phyloP scores from a whole-genome alignment of 2,113 vertebrate species.

The Poecilia latipinna region DNA sequence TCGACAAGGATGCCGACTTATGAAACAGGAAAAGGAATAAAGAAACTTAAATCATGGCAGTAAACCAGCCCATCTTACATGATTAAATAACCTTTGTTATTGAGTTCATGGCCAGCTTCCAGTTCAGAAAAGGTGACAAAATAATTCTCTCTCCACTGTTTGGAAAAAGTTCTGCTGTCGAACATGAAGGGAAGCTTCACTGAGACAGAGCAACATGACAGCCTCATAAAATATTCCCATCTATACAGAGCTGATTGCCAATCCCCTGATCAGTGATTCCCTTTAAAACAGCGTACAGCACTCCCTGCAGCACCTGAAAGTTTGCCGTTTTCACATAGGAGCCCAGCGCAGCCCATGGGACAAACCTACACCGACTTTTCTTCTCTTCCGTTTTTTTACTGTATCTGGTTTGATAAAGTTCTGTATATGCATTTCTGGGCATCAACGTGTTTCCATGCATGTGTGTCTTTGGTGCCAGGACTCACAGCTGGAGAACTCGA shows the following conservation, averaged over 20 bases:
- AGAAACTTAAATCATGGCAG: background rate
- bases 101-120: background rate
- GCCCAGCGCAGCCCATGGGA: background rate
- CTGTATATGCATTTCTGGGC: background rate
- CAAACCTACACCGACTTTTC: background rate
- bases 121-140: background rate
- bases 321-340: background rate
- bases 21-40: background rate
- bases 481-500: conserved; percentile 99
- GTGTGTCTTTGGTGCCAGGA: conserved; percentile 53
- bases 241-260: background rate
- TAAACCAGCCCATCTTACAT: background rate
- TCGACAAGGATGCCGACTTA: conserved; percentile 7
- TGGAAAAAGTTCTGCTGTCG: background rate
- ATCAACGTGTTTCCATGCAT: background rate
- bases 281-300: background rate
- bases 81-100: background rate
- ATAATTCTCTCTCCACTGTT: background rate
- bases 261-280: conserved; percentile 6
- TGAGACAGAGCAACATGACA: background rate
- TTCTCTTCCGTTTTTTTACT: background rate
- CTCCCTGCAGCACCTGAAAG: background rate
- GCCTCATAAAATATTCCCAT: background rate
- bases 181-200: background rate
- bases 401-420: background rate